phyloP scores from a whole-genome alignment of 1,140 invertebrate species.

The Diorhabda carinulata region DNA sequence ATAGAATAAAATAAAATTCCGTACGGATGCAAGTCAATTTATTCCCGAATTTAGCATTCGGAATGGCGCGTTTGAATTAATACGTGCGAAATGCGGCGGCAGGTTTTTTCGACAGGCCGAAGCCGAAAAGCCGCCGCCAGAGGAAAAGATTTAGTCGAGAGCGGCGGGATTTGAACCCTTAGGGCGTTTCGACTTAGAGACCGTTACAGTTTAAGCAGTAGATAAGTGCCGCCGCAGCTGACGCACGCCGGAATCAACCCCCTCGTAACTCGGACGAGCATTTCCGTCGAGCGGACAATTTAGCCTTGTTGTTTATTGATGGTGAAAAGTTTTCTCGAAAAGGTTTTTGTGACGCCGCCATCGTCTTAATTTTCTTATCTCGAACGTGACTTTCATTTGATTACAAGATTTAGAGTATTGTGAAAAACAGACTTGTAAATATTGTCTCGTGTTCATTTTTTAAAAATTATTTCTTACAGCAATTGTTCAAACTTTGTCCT shows the following conservation, averaged over 20 bases:
- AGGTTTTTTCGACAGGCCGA: conserved; percentile 32
- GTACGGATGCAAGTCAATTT: conserved; percentile 23
- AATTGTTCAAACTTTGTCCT: no score
- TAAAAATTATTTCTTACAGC: no score
- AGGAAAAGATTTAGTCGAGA: conserved; percentile 27
- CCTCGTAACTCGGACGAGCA: conserved; percentile 19
- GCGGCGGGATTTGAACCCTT: conserved; percentile 20
- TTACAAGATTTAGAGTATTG: neutral
- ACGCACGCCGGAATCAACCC: conserved; percentile 28
- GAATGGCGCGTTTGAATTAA: conserved; percentile 32
- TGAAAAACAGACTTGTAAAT: no score
- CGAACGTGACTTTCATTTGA: conserved; percentile 10
- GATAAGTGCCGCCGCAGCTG: conserved; percentile 32
- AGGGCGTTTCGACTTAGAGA: conserved; percentile 14
- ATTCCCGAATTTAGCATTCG: conserved; percentile 29
- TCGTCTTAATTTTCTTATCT: conserved; percentile 1
- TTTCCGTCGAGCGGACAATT: conserved; percentile 19
- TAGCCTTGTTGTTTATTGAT: conserved; percentile 15
- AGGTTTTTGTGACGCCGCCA: neutral
- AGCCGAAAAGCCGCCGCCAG: conserved; percentile 7
- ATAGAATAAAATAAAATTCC: conserved; percentile 16
- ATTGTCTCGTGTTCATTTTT: no score
- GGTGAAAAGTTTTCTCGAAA: conserved; percentile 3
- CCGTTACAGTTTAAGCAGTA: conserved; percentile 19
- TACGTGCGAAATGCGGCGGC: conserved; percentile 33